A percentile compares a stretch with the other conserved stretches of the same genome.
These are phyloP conservation scores for Onthophagus taurus DNA, from an alignment of 1,140 invertebrate species.

Conservation along the genomic window DNA sequence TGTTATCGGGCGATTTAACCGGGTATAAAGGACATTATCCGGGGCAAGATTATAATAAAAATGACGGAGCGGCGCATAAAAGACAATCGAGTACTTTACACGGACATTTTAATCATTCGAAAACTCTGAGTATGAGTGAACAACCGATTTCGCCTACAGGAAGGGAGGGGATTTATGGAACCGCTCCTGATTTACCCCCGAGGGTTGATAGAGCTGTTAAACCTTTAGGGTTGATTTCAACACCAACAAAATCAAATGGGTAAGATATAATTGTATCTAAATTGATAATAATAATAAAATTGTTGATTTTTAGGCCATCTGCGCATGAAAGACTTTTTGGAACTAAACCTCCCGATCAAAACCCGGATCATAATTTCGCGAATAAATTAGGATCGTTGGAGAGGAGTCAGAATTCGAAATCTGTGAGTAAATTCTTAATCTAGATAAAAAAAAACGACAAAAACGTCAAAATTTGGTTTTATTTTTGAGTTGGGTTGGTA, in stretches of 20 bases:
- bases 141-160: constrained; percentile 24
- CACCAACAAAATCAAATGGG: constrained; percentile 28
- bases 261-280: constrained; percentile 9
- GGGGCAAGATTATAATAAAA: constrained; percentile 19
- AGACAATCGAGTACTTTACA: constrained; percentile 33
- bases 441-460: neutral
- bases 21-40: constrained; percentile 19
- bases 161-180: constrained; percentile 33
- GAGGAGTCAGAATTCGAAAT: constrained; percentile 46
- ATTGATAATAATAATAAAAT: too few species aligned
- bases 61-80: constrained; percentile 24
- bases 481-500: too few species aligned
- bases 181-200: constrained; percentile 71
- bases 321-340: constrained; percentile 56
- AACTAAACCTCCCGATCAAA: constrained; percentile 30
- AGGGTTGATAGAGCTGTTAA: constrained; percentile 69
- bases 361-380: constrained; percentile 19
- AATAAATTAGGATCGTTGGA: constrained; percentile 42
- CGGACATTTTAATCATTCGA: constrained; percentile 26
- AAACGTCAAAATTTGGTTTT: too few species aligned
- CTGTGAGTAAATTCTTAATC: constrained; percentile 35
- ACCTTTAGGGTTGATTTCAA: constrained; percentile 42
- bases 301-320: constrained; percentile 25
- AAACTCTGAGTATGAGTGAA: constrained; percentile 28
- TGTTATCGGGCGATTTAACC: constrained; percentile 1